phyloP scores from a whole-genome alignment of 2,113 vertebrate genomes.

The Clinocottus analis region DNA sequence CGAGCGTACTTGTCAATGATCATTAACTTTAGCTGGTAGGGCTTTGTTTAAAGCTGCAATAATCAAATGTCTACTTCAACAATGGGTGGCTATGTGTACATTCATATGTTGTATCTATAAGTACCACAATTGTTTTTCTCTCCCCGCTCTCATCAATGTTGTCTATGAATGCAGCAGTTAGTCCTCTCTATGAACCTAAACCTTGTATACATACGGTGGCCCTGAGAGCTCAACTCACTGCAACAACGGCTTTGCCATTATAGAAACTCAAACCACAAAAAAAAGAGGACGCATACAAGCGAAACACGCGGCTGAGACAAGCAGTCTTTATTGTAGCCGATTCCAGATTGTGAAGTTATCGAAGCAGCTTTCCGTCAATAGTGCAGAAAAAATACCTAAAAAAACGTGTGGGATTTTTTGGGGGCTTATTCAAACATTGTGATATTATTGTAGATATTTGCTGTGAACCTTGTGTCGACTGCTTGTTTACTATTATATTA shows the following conservation, averaged over 20 bases:
- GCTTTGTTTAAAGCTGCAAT: neutral
- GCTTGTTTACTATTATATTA: too few species aligned
- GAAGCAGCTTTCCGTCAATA: too few species aligned
- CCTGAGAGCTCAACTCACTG: neutral
- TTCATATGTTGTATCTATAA: neutral
- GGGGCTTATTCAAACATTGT: too few species aligned
- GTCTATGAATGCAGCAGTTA: conserved; percentile 1
- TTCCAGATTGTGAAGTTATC: neutral
- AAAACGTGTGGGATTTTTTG: too few species aligned
- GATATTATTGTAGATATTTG: too few species aligned
- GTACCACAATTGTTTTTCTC: neutral
- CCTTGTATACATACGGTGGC: neutral
- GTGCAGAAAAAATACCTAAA: too few species aligned
- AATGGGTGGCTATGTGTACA: neutral
- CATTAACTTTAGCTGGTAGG: neutral
- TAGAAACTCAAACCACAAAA: neutral
- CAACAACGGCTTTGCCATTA: neutral
- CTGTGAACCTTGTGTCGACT: too few species aligned
- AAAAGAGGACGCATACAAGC: neutral
- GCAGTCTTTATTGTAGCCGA: neutral
- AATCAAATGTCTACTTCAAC: neutral
- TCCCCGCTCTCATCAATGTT: neutral
- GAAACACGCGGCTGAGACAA: neutral
- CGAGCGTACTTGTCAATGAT: neutral
- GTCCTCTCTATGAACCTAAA: neutral